Evolutionary conservation across 2,888 invertebrate species (phyloP), one percentile per base, ranked within the genome.

Genomic region (Imbricaverruca yamaguchii): DNA sequence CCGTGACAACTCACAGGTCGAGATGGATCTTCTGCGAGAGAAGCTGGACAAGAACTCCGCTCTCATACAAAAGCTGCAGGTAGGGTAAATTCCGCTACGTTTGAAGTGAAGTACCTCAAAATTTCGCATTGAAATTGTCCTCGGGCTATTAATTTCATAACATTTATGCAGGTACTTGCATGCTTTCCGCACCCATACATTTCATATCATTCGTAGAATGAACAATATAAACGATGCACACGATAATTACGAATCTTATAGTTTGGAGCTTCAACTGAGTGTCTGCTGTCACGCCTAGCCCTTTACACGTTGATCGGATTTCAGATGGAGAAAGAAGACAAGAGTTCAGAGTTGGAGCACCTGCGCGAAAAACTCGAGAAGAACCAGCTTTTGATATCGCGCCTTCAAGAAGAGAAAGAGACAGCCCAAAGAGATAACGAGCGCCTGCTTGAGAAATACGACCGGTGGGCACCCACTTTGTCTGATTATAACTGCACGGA

Each of bases 361-460:
- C 88, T 95, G 83, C 94, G 95, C 87, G 96, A 96, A 83, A 96
- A 96, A 88, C 88, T 95, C 82, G 96, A 96, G 84, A 96, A 96
- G 87, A 91, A 94, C 59, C 91, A 95, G 83, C 92, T 93, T 10
- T 85, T 86, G 69, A 82, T 93, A 83, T 93, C 93, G 86, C 95
- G 95, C 88, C 91, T 93, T 55, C 90, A 94, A 84, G 96, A 96
- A 86, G 96, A 96, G 86, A 93, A 94, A 85, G 96, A 96, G 85
- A 92, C 91, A 81, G 92, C 94, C 85, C 94, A 94, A 89, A 94
- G 94, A 88, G 96, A 96, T 89, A 93, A 94, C 87, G 95, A 96
- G 87, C 94, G 95, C 88, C 91, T 96, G 90, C 90, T 95, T 85
- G 96, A 96, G 88, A 95, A 96, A 83, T 84, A 86, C 81, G 87